A percentile compares a stretch with the other conserved stretches of the same genome.
phyloP scores from a whole-genome alignment of 2,113 vertebrate species.

The Tinamus guttatus region DNA sequence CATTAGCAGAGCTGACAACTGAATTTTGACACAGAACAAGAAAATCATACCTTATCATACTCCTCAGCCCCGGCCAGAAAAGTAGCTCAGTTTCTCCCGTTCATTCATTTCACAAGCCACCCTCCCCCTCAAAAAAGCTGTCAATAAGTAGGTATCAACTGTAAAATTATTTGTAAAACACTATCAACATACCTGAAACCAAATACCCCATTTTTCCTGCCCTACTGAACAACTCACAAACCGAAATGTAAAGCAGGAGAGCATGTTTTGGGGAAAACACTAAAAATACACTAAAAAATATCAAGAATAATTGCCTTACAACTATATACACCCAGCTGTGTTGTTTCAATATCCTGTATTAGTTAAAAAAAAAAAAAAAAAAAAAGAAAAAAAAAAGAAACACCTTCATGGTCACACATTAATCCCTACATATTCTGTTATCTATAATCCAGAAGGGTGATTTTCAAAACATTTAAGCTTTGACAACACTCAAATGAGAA shows the following conservation, averaged over 20 bases:
- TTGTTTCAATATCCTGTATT: background rate
- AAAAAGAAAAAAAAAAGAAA: too few relatives aligned
- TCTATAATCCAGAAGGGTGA: background rate
- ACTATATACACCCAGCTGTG: too few relatives aligned
- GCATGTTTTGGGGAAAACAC: too few relatives aligned
- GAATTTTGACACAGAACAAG: background rate
- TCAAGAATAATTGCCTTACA: too few relatives aligned
- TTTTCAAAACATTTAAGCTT: background rate
- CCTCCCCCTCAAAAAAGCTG: background rate
- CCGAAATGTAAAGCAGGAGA: too few relatives aligned
- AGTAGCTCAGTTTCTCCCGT: background rate
- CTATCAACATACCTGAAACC: too few relatives aligned
- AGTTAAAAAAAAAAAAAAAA: too few relatives aligned
- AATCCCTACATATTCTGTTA: background rate
- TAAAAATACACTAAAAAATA: too few relatives aligned
- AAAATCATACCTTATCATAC: background rate
- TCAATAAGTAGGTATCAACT: too few relatives aligned
- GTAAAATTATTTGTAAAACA: too few relatives aligned
- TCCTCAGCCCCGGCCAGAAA: fast-evolving
- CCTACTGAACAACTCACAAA: too few relatives aligned
- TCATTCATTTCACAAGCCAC: background rate
- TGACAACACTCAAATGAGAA: background rate
- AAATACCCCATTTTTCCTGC: too few relatives aligned
- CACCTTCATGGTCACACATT: fast-evolving
- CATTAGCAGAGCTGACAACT: background rate